These are phyloP conservation scores for Dioctria rufipes DNA, from an alignment of 2,888 invertebrate genomes.

Conservation along the genomic window DNA sequence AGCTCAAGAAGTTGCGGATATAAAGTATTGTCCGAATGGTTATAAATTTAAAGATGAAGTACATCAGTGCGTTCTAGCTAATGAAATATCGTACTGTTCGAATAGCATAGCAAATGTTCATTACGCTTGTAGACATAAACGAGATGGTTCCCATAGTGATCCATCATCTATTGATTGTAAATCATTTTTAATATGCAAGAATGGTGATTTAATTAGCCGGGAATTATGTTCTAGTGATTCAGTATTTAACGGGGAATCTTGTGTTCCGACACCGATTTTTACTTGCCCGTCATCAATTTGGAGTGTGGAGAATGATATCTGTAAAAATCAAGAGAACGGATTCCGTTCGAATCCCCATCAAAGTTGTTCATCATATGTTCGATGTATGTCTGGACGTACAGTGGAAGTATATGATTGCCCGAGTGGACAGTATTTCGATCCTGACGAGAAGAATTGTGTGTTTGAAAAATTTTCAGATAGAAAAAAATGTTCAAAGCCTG, in stretches of 20 bases:
- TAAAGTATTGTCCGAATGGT: constrained; percentile 64
- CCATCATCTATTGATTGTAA: constrained; percentile 65
- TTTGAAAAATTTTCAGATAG: constrained; percentile 62
- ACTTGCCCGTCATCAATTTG: constrained; percentile 61
- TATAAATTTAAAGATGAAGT: constrained; percentile 63
- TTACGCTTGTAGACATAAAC: constrained; percentile 61
- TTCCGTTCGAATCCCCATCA: constrained; percentile 67
- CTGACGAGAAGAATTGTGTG: constrained; percentile 62
- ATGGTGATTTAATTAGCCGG: constrained; percentile 62
- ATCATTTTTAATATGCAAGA: constrained; percentile 66
- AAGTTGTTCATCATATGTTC: constrained; percentile 67
- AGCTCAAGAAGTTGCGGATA: constrained; percentile 63
- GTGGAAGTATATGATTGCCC: constrained; percentile 64
- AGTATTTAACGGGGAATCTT: constrained; percentile 66
- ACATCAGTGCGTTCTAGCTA: constrained; percentile 63
- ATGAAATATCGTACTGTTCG: constrained; percentile 60
- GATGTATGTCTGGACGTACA: constrained; percentile 64
- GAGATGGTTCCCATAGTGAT: constrained; percentile 67
- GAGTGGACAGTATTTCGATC: constrained; percentile 66
- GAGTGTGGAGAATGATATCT: constrained; percentile 64
- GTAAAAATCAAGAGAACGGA: constrained; percentile 73
- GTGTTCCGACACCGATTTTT: constrained; percentile 65
- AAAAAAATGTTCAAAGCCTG: constrained; percentile 61
- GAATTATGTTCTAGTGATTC: constrained; percentile 65
- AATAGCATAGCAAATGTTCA: constrained; percentile 50